These are phyloP conservation scores for Theonella swinhoei DNA, from an alignment of 37 sponge, comb jelly and placozoan genomes.

Conservation along the genomic window DNA sequence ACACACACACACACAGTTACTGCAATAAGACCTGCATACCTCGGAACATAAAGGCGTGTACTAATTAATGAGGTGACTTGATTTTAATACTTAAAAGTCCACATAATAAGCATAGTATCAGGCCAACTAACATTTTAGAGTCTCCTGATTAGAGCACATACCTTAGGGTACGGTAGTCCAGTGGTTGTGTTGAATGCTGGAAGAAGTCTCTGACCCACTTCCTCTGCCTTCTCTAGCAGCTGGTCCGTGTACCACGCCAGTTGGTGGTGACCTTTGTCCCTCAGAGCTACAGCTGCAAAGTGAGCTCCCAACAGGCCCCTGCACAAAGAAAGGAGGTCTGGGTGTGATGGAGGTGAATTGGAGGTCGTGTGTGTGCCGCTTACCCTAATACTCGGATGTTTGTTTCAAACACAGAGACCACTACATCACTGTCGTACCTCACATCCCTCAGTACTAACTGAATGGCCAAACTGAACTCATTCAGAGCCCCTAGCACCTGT, in stretches of 20 bases:
- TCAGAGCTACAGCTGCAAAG: slow-evolving; percentile 78
- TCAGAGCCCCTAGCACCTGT: slow-evolving; percentile 83
- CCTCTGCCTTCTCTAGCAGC: slow-evolving; percentile 76
- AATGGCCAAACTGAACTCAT: slow-evolving; percentile 85
- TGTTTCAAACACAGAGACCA: slow-evolving; percentile 97
- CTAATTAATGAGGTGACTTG: too few species aligned
- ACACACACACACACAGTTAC: not conserved
- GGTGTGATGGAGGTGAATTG: not conserved
- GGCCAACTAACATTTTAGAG: too few species aligned
- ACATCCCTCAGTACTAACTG: slow-evolving; percentile 74
- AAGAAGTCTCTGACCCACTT: slow-evolving; percentile 80
- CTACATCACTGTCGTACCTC: slow-evolving; percentile 79
- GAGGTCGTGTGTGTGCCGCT: slow-evolving; percentile 1
- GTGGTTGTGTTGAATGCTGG: slow-evolving; percentile 96
- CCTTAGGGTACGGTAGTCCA: slow-evolving; percentile 90
- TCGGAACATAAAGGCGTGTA: too few species aligned
- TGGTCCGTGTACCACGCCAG: slow-evolving; percentile 86
- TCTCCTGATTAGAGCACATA: too few species aligned
- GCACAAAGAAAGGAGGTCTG: not conserved
- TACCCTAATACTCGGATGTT: slow-evolving; percentile 96
- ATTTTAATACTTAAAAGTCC: too few species aligned
- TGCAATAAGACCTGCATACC: too few species aligned
- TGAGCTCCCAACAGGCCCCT: slow-evolving; percentile 96
- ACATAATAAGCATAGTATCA: too few species aligned
- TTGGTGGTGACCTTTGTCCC: slow-evolving; percentile 53